phyloP scores from a whole-genome alignment of 2,797 vertebrate genomes.

The Scarus forsteni region DNA sequence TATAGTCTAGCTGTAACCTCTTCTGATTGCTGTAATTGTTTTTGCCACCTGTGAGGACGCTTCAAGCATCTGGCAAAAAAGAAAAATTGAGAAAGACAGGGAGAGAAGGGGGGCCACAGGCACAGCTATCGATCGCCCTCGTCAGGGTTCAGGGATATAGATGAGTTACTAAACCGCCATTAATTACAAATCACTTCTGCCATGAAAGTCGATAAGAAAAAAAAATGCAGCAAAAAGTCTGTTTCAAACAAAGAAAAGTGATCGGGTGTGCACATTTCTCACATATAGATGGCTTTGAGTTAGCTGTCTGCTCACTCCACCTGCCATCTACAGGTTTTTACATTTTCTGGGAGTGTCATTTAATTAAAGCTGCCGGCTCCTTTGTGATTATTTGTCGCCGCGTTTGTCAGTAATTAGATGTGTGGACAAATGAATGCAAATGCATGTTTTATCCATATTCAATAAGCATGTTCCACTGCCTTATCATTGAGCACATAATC shows the following conservation, averaged over 20 bases:
- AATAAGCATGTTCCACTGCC: constrained; percentile 71
- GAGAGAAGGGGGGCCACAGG: constrained; percentile 66
- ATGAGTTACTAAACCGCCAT: constrained; percentile 82
- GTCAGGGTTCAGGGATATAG: constrained; percentile 81
- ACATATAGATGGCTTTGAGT: constrained; percentile 35
- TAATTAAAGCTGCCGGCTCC: constrained; percentile 48
- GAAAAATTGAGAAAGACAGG: constrained; percentile 21
- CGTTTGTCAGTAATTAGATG: constrained; percentile 61
- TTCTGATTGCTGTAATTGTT: background rate
- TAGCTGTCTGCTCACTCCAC: constrained; percentile 27
- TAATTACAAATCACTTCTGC: constrained; percentile 85
- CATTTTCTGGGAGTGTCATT: constrained; percentile 29
- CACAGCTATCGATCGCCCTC: constrained; percentile 77
- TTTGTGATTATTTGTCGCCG: constrained; percentile 39
- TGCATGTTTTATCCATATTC: constrained; percentile 73
- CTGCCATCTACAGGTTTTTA: constrained; percentile 31
- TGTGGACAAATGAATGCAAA: constrained; percentile 59
- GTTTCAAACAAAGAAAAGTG: constrained; percentile 73
- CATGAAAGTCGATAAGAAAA: constrained; percentile 80
- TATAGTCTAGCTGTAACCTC: too few relatives aligned
- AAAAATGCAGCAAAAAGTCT: constrained; percentile 68
- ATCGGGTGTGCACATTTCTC: constrained; percentile 62
- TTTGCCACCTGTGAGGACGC: constrained; percentile 30
- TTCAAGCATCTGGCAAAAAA: constrained; percentile 33
- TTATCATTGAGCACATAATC: constrained; percentile 70